phyloP scores from a whole-genome alignment of 2,797 vertebrate species.

The Anisognathus igniventris region DNA sequence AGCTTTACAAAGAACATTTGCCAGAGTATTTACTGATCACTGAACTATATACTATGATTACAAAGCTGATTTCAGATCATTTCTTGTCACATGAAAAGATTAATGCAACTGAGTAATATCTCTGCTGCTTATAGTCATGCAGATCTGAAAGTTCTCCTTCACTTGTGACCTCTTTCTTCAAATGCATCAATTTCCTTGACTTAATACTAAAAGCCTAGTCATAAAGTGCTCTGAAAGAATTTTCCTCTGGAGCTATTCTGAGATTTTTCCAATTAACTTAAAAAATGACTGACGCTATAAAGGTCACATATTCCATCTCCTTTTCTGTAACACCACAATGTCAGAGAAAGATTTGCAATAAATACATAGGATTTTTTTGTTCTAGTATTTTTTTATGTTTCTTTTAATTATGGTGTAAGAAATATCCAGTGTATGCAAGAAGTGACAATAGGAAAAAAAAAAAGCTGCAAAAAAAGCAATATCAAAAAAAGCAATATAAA shows the following conservation, averaged over 20 bases:
- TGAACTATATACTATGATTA: neutral
- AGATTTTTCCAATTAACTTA: constrained; percentile 54
- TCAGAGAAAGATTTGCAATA: neutral
- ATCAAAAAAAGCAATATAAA: neutral
- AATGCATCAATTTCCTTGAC: constrained; percentile 7
- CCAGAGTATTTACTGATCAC: neutral
- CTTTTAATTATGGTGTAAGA: neutral
- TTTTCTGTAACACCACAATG: neutral
- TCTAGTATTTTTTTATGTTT: neutral
- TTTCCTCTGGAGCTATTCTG: constrained; percentile 44
- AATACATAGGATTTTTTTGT: neutral
- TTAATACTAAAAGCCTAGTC: constrained; percentile 17
- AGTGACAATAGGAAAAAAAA: neutral
- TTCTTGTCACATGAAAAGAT: neutral
- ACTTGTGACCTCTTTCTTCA: constrained; percentile 7
- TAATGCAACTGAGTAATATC: neutral
- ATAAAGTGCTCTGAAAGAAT: constrained; percentile 12
- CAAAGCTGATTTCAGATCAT: neutral
- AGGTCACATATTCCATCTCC: constrained; percentile 1
- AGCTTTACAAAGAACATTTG: neutral
- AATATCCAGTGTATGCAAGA: neutral
- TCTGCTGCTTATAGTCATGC: neutral
- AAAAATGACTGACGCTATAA: constrained; percentile 19
- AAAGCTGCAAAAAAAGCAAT: neutral
- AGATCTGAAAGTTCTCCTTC: constrained; percentile 13